These are phyloP conservation scores for Nycticorax nycticorax DNA, from an alignment of 2,113 vertebrate species.

Conservation along the genomic window DNA sequence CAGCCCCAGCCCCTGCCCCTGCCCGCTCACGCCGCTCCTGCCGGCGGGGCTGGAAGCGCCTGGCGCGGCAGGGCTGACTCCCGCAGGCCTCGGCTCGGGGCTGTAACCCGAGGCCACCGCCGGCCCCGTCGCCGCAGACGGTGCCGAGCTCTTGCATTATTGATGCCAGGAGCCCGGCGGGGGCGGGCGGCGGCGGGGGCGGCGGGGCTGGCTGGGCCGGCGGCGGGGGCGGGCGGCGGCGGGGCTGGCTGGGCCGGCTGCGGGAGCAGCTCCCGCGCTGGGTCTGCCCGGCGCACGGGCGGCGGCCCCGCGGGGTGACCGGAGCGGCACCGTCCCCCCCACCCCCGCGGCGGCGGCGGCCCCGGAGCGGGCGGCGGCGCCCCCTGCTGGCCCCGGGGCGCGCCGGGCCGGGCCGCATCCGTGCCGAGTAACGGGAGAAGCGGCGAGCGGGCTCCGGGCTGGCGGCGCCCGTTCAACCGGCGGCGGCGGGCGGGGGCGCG, in stretches of 20 bases:
- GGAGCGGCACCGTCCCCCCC: not conserved
- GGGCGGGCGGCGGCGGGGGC: no score
- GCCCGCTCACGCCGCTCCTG: not conserved
- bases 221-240: not conserved
- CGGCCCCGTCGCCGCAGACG: no score
- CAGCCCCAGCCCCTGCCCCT: no score
- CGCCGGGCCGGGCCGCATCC: no score
- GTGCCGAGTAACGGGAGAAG: not conserved
- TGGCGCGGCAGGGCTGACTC: not conserved
- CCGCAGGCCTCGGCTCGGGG: not conserved
- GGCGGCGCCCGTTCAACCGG: no score
- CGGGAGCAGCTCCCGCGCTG: not conserved
- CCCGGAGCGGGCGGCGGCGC: not conserved
- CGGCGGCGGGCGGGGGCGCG: not conserved
- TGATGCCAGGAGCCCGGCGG: not conserved
- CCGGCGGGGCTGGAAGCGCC: not conserved
- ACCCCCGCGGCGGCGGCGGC: no score
- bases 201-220: not conserved
- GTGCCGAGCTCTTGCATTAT: not conserved
- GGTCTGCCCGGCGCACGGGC: not conserved
- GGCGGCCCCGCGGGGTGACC: not conserved
- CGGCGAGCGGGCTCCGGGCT: no score
- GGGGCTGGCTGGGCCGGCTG: not conserved
- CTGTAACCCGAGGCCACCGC: not conserved
- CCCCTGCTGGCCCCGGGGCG: not conserved